Percentiles rank a stretch among this genome's conserved stretches.
Conservation (phyloP, 2,113 vertebrate species). For the Channa maculata region DNA sequence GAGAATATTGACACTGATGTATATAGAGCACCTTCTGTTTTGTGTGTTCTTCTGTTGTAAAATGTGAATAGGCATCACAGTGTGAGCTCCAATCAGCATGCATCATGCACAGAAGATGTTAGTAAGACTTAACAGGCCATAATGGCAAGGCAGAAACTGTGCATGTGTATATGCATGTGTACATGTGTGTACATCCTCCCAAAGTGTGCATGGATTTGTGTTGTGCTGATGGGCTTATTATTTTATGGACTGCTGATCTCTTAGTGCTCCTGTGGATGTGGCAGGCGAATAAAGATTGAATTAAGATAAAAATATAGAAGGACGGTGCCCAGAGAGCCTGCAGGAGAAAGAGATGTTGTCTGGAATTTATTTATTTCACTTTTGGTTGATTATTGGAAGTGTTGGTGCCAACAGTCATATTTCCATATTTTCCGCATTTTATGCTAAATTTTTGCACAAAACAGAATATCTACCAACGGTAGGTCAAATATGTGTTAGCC, state of each 20-base stretch:
- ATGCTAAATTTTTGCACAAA: background rate
- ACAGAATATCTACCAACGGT: slow-evolving; percentile 25
- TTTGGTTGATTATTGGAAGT: slow-evolving; percentile 74
- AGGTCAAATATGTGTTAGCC: slow-evolving; percentile 3
- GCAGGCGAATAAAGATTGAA: slow-evolving; percentile 83
- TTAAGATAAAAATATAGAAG: slow-evolving; percentile 83
- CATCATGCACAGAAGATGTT: slow-evolving; percentile 28
- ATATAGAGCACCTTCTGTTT: background rate
- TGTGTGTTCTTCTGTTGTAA: slow-evolving; percentile 7
- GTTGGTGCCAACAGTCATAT: slow-evolving; percentile 50
- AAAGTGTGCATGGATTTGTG: slow-evolving; percentile 63
- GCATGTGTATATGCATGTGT: slow-evolving; percentile 13
- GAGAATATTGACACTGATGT: background rate
- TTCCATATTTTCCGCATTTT: slow-evolving; percentile 60
- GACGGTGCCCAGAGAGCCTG: slow-evolving; percentile 67
- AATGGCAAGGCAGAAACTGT: slow-evolving; percentile 16
- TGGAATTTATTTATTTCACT: slow-evolving; percentile 76
- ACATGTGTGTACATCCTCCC: slow-evolving; percentile 26
- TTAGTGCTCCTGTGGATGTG: slow-evolving; percentile 78
- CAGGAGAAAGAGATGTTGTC: slow-evolving; percentile 78
- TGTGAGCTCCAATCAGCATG: slow-evolving; percentile 19
- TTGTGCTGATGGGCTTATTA: slow-evolving; percentile 82
- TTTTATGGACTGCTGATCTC: slow-evolving; percentile 82
- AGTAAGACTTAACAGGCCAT: slow-evolving; percentile 9
- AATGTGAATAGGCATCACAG: slow-evolving; percentile 6